These are phyloP conservation scores for Mimas tiliae DNA, from an alignment of 2,888 invertebrate genomes.

Conservation along the genomic window DNA sequence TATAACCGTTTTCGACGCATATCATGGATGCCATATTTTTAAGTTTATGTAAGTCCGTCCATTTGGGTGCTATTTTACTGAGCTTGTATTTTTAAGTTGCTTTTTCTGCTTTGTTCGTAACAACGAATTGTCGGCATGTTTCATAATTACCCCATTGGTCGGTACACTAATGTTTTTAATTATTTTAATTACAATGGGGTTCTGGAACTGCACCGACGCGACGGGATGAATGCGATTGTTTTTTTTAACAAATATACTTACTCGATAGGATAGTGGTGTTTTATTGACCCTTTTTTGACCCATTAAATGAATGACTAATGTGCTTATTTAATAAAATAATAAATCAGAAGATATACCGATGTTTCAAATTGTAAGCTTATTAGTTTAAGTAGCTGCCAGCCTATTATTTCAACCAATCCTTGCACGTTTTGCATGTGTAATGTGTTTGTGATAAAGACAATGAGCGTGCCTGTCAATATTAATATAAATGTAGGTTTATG, in stretches of 20 bases:
- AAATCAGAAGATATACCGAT: no score
- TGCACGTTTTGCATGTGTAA: no score
- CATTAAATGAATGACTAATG: neutral
- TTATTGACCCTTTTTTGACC: constrained; percentile 42
- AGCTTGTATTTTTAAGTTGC: constrained; percentile 50
- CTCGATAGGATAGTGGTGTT: constrained; percentile 54
- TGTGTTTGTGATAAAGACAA: no score
- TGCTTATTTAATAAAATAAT: no score
- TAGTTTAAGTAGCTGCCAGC: no score
- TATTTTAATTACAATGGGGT: constrained; percentile 76
- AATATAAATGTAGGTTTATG: no score
- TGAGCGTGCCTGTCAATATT: no score
- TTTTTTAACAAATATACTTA: constrained; percentile 83
- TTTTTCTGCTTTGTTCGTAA: constrained; percentile 52
- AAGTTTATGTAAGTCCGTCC: constrained; percentile 69
- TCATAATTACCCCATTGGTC: constrained; percentile 80
- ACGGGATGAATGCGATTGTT: constrained; percentile 68
- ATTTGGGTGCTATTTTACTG: constrained; percentile 69
- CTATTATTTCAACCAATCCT: no score
- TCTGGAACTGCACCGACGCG: constrained; percentile 81
- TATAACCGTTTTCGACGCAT: neutral
- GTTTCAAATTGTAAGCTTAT: no score
- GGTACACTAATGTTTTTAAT: constrained; percentile 54
- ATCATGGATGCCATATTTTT: constrained; percentile 77
- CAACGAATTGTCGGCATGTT: constrained; percentile 76